Evolutionary conservation across 2,888 invertebrate species (phyloP), one percentile per base, ranked within the genome.

Genomic region (Plemyria rubiginata): DNA sequence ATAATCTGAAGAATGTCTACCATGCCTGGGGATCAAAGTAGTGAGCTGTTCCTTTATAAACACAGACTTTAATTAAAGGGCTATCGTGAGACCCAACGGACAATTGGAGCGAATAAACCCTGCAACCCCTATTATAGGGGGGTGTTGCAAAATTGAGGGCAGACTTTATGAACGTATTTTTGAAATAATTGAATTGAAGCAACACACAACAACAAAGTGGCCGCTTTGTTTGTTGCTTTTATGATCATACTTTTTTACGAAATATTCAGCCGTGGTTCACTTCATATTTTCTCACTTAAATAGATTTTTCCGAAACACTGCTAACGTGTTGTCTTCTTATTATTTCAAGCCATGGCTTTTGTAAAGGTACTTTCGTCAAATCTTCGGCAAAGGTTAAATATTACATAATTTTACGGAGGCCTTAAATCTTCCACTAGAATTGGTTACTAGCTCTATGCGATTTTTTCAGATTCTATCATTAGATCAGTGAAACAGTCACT

Each of bases 31-130:
- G 22, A n/a, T 22, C 22, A 22, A 22, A 22, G 22, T 22, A 1
- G 22, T 22, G 22, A 22, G 22, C 22, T 22, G 22, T 22, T 22
- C 22, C 7, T 38, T 11, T 38, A 38, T 22, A 12, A 28, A 40
- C 54, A 6, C 38, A 52, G 16, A 53, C 40, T 52, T 64, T 64
- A 56, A 64, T 56, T 55, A 60, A 54, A 56, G 45, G 49, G 43
- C 38, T 53, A 56, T 57, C 56, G 29, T 12, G 13, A 49, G 13
- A 49, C 41, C 63, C 56, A 12, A 13, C 53, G 43, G 13, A 40
- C 52, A 51, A 60, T 52, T 55, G 53, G 52, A 36, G 45, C 43
- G 22, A 56, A 64, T 64, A 64, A 64, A 64, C 48, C 58, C 46
- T 36, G 28, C 46, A 54, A 51, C 22, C 22, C 22, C 22, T 58